These are phyloP conservation scores for Pterocles burchelli DNA, from an alignment of 2,113 vertebrate species.

Conservation along the genomic window DNA sequence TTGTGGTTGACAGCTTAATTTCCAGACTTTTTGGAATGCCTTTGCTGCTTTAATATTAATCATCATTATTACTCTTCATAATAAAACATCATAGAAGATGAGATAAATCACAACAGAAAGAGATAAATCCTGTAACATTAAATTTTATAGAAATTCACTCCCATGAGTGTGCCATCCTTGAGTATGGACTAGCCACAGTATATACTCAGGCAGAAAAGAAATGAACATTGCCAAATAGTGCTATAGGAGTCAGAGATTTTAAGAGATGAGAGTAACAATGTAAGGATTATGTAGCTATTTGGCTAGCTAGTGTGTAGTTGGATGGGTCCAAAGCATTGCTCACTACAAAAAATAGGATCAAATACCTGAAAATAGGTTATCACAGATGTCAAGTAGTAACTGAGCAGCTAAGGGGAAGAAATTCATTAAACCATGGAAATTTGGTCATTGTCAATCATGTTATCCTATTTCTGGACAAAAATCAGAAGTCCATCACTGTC, in stretches of 20 bases:
- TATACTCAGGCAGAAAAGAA: not conserved
- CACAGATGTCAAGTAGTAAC: not conserved
- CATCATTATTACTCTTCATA: not conserved
- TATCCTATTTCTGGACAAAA: not conserved
- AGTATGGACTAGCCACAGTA: not conserved
- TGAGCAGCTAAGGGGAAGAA: not conserved
- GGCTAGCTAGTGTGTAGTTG: not conserved
- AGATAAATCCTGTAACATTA: not conserved
- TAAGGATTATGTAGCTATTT: not conserved
- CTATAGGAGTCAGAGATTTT: not conserved
- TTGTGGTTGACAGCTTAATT: not conserved
- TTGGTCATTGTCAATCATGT: not conserved
- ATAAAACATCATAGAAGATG: not conserved
- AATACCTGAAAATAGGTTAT: not conserved
- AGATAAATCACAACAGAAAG: not conserved
- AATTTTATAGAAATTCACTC: not conserved
- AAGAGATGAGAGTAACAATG: not conserved
- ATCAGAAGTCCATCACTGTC: not conserved
- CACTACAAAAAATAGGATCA: not conserved
- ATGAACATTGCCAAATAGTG: not conserved
- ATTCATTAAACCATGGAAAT: not conserved
- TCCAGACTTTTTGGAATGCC: not conserved
- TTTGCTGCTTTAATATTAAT: not conserved
- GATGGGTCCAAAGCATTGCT: not conserved
- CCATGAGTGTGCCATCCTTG: accelerated